Evolutionary conservation across 2,797 vertebrate species (phyloP).

Genomic region (Acomys russatus): DNA sequence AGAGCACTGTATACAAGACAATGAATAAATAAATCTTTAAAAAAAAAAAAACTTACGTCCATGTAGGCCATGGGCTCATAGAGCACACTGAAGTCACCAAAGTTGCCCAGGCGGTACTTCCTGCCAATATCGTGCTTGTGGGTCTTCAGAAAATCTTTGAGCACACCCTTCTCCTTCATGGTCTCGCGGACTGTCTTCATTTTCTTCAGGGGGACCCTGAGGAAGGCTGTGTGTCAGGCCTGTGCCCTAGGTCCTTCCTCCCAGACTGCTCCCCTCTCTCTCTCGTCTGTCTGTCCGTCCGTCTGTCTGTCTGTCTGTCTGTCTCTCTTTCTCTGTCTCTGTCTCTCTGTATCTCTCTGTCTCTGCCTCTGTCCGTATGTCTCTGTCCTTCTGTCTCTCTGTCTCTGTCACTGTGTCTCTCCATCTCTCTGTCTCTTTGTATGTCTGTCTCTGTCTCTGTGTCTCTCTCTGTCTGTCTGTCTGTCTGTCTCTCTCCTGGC

Average conservation of each 20-base stretch:
- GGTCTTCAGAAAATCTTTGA: constrained; percentile 58
- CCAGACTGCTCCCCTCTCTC: neutral
- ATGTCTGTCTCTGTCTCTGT: neutral
- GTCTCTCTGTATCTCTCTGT: neutral
- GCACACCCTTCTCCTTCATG: constrained; percentile 73
- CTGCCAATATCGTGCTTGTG: constrained; percentile 54
- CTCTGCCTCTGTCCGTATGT: neutral
- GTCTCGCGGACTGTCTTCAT: constrained; percentile 68
- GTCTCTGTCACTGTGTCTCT: too few relatives aligned
- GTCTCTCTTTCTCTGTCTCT: neutral
- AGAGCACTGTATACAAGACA: too few relatives aligned
- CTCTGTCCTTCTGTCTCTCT: neutral
- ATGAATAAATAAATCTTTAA: too few relatives aligned
- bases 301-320: neutral
- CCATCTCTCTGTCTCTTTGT: neutral
- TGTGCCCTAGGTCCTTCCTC: neutral
- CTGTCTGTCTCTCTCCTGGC: neutral
- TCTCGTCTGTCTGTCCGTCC: too few relatives aligned
- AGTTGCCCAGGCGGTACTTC: constrained; percentile 59
- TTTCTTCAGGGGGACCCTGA: constrained; percentile 74
- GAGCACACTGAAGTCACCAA: constrained; percentile 43
- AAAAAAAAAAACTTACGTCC: constrained; percentile 78
- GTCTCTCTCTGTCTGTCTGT: too few relatives aligned
- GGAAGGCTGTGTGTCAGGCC: neutral
- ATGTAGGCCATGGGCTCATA: constrained; percentile 80